Percentiles rank a stretch among this genome's conserved stretches.
Evolutionary conservation across 2,888 invertebrate genomes (phyloP).

Genomic region (Melanostoma mellinum): DNA sequence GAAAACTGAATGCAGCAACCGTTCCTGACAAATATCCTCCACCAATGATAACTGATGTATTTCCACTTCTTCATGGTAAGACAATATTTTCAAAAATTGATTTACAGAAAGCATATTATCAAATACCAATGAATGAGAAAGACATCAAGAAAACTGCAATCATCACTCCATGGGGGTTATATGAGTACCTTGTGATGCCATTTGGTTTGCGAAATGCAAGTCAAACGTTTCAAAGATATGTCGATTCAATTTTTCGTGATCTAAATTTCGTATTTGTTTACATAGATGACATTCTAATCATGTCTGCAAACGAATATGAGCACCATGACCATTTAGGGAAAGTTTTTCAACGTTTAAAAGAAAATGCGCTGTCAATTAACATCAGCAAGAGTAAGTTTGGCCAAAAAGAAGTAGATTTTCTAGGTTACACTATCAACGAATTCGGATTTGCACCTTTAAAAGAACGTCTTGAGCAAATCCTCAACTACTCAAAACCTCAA

Average conservation of each 20-base stretch:
- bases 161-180: constrained; percentile 78
- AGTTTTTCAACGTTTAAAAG: constrained; percentile 1
- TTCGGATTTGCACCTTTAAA: background rate
- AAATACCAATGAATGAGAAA: constrained; percentile 25
- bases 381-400: constrained; percentile 16
- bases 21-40: constrained; percentile 13
- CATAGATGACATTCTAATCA: constrained; percentile 28
- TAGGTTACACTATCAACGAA: constrained; percentile 20
- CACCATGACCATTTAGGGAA: constrained; percentile 3
- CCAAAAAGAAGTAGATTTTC: constrained; percentile 14
- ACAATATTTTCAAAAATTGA: constrained; percentile 20
- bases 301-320: constrained; percentile 3
- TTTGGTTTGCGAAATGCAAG: constrained; percentile 78
- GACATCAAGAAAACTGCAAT: constrained; percentile 64
- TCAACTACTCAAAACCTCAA: constrained; percentile 16
- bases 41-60: background rate
- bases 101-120: constrained; percentile 24
- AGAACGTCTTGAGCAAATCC: constrained; percentile 22
- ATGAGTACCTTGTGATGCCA: constrained; percentile 76
- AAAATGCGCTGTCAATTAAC: constrained; percentile 12
- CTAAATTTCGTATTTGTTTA: constrained; percentile 49
- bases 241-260: constrained; percentile 64
- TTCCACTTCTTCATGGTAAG: constrained; percentile 4
- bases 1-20: constrained; percentile 20
- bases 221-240: constrained; percentile 77